phyloP scores from a whole-genome alignment of 2,888 invertebrate genomes.

The Thymelicus acteon region DNA sequence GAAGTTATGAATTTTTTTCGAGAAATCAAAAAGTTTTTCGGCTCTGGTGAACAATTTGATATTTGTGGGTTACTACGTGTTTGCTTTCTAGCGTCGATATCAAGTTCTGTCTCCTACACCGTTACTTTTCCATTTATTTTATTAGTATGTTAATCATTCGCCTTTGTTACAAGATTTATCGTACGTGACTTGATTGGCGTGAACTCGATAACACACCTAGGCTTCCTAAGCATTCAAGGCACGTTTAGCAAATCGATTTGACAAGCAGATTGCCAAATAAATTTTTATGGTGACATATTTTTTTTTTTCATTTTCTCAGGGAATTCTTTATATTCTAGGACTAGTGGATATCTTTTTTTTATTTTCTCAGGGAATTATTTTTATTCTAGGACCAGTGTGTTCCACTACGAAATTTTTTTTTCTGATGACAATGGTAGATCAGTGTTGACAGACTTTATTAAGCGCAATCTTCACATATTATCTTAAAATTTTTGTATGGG shows the following conservation, averaged over 20 bases:
- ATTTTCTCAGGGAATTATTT: background rate
- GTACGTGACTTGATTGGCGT: conserved; percentile 62
- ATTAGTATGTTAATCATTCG: conserved; percentile 42
- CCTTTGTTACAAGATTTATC: conserved; percentile 50
- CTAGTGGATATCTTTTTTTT: background rate
- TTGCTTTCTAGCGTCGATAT: too few species aligned
- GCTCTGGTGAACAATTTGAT: too few species aligned
- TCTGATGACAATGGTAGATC: too few species aligned
- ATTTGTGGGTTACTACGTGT: too few species aligned
- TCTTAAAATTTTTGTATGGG: too few species aligned
- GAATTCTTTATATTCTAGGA: background rate
- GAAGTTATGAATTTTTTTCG: too few species aligned
- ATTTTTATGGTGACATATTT: conserved; percentile 20
- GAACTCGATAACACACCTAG: conserved; percentile 42
- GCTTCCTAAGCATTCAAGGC: conserved; percentile 53
- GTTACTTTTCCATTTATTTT: conserved; percentile 44
- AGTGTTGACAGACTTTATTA: too few species aligned
- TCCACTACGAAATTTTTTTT: too few species aligned
- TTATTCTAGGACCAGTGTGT: too few species aligned
- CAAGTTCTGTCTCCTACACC: conserved; percentile 28
- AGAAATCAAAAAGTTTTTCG: too few species aligned
- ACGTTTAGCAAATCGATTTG: conserved; percentile 59
- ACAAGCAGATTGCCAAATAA: conserved; percentile 59
- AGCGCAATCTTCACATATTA: too few species aligned
- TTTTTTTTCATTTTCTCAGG: conserved; percentile 1